Evolutionary conservation across 2,888 invertebrate genomes (phyloP).

Genomic region (Lycia hirtaria): DNA sequence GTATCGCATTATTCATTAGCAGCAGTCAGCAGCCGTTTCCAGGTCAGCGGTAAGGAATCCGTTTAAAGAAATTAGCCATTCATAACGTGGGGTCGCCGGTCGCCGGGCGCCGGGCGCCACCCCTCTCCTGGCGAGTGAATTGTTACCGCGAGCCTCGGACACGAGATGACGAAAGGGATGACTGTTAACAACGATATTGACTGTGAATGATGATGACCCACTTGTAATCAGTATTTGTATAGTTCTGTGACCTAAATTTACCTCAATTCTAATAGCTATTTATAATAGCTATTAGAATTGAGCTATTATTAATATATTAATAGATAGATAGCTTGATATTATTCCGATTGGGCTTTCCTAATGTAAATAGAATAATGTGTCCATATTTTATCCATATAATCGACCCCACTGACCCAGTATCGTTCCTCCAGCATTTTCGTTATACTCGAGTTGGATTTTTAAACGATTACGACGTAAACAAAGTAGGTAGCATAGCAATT

Average conservation of each 20-base stretch:
- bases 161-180: neutral
- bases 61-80: conserved; percentile 37
- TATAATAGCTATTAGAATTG: too few species aligned
- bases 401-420: neutral
- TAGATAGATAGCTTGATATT: too few species aligned
- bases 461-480: conserved; percentile 1
- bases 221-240: neutral
- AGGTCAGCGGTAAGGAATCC: conserved; percentile 39
- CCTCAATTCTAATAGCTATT: too few species aligned
- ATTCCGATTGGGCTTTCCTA: too few species aligned
- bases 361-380: too few species aligned
- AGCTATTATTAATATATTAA: too few species aligned
- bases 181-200: neutral
- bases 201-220: neutral
- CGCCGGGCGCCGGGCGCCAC: too few species aligned
- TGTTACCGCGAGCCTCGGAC: conserved; percentile 13
- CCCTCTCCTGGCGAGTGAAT: conserved; percentile 29
- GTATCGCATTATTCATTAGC: conserved; percentile 24
- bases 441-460: neutral
- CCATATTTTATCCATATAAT: neutral
- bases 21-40: conserved; percentile 24
- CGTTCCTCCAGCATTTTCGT: neutral
- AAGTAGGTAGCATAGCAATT: neutral
- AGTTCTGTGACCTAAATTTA: neutral
- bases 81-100: conserved; percentile 39